phyloP scores from a whole-genome alignment of 2,888 invertebrate genomes.

The Tineola bisselliella region DNA sequence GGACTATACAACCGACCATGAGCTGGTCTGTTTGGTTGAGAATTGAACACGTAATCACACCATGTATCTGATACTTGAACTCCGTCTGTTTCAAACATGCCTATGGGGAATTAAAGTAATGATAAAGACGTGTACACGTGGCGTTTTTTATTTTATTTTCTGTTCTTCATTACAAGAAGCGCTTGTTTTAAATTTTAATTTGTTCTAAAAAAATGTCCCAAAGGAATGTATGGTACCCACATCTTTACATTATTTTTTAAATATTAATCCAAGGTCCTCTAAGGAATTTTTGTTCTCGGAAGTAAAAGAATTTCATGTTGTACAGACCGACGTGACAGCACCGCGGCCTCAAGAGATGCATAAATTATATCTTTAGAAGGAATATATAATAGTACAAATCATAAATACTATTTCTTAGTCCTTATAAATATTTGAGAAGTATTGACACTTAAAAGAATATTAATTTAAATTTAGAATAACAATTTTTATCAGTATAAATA shows the following conservation, averaged over 20 bases:
- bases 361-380: not conserved
- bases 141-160: too few relatives aligned
- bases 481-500: too few relatives aligned
- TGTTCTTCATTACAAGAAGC: too few relatives aligned
- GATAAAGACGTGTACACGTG: too few relatives aligned
- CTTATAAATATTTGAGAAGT: too few relatives aligned
- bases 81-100: conserved; percentile 83
- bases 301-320: not conserved
- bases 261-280: not conserved
- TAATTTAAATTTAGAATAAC: too few relatives aligned
- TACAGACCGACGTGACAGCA: not conserved
- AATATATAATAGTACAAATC: too few relatives aligned
- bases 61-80: conserved; percentile 78
- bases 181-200: not conserved
- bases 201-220: too few relatives aligned
- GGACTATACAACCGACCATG: conserved; percentile 90
- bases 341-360: not conserved
- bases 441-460: too few relatives aligned
- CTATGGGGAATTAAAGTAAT: conserved; percentile 56
- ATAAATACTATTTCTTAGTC: too few relatives aligned
- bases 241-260: not conserved
- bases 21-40: conserved; percentile 72
- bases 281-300: not conserved
- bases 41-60: conserved; percentile 87
- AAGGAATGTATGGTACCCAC: too few relatives aligned